phyloP scores from a whole-genome alignment of 2,113 vertebrate genomes.

The Redunca redunca region DNA sequence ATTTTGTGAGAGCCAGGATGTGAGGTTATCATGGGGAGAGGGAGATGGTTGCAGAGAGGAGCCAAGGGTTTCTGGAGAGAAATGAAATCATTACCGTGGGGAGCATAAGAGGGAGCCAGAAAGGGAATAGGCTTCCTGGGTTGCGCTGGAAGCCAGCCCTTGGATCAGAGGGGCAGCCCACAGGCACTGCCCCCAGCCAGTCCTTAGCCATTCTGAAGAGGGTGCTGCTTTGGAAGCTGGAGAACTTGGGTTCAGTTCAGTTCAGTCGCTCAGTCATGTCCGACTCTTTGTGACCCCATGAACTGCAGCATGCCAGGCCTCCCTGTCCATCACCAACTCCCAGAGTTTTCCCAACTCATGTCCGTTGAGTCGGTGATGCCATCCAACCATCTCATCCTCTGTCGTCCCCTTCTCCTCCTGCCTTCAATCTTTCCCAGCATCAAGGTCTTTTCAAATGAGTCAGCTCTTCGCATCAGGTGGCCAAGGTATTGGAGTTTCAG shows the following conservation, averaged over 20 bases:
- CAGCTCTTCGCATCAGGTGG: neutral
- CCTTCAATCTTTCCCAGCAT: neutral
- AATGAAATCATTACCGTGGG: accelerated
- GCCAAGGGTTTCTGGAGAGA: neutral
- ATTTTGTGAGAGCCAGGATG: neutral
- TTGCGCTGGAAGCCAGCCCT: neutral
- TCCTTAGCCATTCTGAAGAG: neutral
- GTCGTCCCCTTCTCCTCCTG: neutral
- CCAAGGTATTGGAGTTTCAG: neutral
- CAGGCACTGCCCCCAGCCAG: neutral
- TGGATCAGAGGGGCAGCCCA: neutral
- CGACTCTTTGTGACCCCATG: neutral
- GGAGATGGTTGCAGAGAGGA: neutral
- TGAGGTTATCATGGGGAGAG: neutral
- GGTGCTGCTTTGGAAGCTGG: neutral
- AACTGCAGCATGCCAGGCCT: neutral
- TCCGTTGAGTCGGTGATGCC: neutral
- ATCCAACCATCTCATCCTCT: neutral
- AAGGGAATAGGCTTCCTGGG: neutral
- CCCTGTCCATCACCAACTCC: neutral
- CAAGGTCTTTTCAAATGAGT: neutral
- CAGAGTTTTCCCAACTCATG: neutral
- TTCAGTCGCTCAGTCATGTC: neutral
- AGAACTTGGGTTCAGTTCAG: neutral
- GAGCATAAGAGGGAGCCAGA: accelerated